These are phyloP conservation scores for Lapara coniferarum DNA, from an alignment of 2,888 invertebrate genomes.

Conservation along the genomic window DNA sequence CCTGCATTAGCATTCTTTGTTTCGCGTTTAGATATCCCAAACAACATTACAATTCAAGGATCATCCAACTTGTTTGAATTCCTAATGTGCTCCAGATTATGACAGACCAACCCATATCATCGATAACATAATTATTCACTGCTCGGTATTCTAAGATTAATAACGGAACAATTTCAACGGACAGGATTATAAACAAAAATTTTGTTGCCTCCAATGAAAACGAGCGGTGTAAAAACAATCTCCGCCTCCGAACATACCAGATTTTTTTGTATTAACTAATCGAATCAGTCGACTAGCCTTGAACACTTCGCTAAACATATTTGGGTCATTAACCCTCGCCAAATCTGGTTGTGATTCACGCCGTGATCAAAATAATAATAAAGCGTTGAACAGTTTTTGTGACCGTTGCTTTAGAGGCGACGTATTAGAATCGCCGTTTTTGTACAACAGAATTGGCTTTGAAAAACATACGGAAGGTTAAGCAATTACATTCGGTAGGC, in stretches of 20 bases:
- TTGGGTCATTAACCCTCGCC: conserved; percentile 82
- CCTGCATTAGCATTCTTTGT: conserved; percentile 27
- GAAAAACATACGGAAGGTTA: conserved; percentile 68
- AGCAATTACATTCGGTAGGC: conserved; percentile 64
- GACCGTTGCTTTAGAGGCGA: conserved; percentile 68
- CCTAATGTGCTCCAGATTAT: conserved; percentile 28
- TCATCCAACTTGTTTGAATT: conserved; percentile 42
- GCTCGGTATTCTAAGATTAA: not conserved
- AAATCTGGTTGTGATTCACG: conserved; percentile 82
- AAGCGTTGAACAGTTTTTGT: conserved; percentile 79
- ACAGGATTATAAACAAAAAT: conserved; percentile 59
- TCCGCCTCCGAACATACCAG: conserved; percentile 63
- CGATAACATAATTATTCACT: conserved; percentile 3
- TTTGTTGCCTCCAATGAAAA: conserved; percentile 46
- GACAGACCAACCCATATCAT: conserved; percentile 20
- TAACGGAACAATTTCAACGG: conserved; percentile 65
- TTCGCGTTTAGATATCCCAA: conserved; percentile 33
- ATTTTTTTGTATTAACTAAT: conserved; percentile 69
- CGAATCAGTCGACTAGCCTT: conserved; percentile 78
- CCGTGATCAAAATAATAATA: conserved; percentile 80
- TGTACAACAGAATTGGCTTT: conserved; percentile 54
- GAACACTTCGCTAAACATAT: conserved; percentile 79
- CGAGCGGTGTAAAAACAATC: conserved; percentile 56
- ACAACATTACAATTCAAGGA: conserved; percentile 46
- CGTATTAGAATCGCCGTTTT: conserved; percentile 65